Evolutionary conservation across 30 jellyfish, hydroid and myxozoan species (phyloP).

Genomic region (Aurelia aurita): DNA sequence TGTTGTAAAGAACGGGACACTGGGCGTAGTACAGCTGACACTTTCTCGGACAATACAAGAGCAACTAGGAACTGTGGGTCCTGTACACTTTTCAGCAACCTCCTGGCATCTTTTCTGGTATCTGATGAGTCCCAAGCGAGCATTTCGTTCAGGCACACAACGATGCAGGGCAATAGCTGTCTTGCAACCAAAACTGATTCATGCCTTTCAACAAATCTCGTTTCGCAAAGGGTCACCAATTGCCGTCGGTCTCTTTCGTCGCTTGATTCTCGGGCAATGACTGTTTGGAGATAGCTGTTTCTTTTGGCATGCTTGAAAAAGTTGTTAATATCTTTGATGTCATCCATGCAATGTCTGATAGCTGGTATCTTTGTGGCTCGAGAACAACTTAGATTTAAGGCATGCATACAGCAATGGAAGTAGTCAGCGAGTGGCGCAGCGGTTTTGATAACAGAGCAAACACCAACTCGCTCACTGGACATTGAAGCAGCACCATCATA

Average conservation of each 20-base stretch:
- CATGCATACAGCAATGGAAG: slow-evolving; percentile 13
- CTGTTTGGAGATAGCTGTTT: slow-evolving; percentile 7
- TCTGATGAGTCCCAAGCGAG: background rate
- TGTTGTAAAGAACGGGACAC: slow-evolving; percentile 4
- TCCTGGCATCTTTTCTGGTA: slow-evolving; percentile 22
- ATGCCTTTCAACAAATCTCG: background rate
- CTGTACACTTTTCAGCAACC: background rate
- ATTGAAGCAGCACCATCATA: slow-evolving; percentile 6
- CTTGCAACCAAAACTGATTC: slow-evolving; percentile 1
- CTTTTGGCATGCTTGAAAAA: slow-evolving; percentile 22
- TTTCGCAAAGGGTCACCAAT: background rate
- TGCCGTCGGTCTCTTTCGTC: background rate
- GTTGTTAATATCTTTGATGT: slow-evolving; percentile 16
- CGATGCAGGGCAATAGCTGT: background rate
- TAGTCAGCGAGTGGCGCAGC: slow-evolving; percentile 14
- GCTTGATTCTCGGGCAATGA: slow-evolving; percentile 7
- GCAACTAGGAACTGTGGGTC: slow-evolving; percentile 4
- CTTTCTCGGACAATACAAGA: background rate
- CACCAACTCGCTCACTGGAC: slow-evolving; percentile 17
- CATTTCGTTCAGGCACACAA: slow-evolving; percentile 7
- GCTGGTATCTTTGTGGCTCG: slow-evolving; percentile 11
- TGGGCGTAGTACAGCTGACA: slow-evolving; percentile 18
- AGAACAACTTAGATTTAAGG: slow-evolving; percentile 9
- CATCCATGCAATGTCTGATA: slow-evolving; percentile 20
- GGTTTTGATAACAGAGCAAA: background rate